Evolutionary conservation across 2,797 vertebrate genomes (phyloP).

Genomic region (Peromyscus eremicus): DNA sequence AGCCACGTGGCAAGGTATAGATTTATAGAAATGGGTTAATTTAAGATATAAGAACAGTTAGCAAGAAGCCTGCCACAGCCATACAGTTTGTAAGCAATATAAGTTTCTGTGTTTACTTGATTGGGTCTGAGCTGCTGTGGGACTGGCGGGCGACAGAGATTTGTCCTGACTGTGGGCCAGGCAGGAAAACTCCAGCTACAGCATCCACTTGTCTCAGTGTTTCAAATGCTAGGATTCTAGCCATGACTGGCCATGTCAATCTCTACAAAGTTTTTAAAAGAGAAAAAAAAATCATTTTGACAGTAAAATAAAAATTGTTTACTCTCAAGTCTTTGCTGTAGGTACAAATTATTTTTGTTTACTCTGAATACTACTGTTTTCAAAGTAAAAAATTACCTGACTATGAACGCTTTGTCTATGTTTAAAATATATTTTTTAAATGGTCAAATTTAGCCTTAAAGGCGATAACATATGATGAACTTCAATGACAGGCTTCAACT

Average conservation of each 20-base stretch:
- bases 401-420: constrained; percentile 23
- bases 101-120: no score
- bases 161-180: no score
- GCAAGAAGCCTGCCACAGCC: no score
- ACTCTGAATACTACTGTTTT: not conserved
- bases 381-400: constrained; percentile 4
- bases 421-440: constrained; percentile 46
- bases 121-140: no score
- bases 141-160: no score
- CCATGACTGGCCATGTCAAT: not conserved
- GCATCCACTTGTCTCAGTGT: not conserved
- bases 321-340: not conserved
- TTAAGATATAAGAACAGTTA: no score
- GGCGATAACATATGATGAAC: not conserved
- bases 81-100: no score
- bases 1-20: no score
- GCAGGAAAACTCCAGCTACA: no score
- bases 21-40: no score
- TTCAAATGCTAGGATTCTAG: not conserved
- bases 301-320: not conserved
- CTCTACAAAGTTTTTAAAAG: constrained; percentile 7
- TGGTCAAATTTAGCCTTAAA: constrained; percentile 15
- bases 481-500: not conserved
- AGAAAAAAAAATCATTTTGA: not conserved
- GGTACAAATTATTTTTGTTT: not conserved